Conservation (phyloP, 1,140 invertebrate genomes). For the Neodiprion lecontei region DNA sequence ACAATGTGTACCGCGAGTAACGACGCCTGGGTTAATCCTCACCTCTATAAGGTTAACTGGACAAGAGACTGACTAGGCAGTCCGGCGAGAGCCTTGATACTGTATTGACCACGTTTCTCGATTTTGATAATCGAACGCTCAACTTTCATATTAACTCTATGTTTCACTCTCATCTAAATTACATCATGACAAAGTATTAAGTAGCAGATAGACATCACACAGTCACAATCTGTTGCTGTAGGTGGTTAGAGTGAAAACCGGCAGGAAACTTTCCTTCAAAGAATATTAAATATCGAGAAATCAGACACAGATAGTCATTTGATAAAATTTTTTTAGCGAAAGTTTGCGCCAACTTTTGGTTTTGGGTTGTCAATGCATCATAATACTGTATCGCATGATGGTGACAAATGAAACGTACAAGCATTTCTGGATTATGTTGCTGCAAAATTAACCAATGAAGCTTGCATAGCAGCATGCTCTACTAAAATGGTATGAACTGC, state of each 20-base stretch:
- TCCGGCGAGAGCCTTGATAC: too few species aligned
- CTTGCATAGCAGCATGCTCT: conserved; percentile 25
- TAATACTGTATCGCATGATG: conserved; percentile 20
- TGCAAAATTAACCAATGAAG: conserved; percentile 20
- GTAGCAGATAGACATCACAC: not conserved
- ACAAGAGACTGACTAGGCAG: too few species aligned
- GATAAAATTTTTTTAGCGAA: conserved; percentile 13
- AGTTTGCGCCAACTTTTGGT: conserved; percentile 10
- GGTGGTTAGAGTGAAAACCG: not conserved
- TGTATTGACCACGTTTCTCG: too few species aligned
- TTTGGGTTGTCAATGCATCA: conserved; percentile 31
- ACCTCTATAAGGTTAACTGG: not conserved
- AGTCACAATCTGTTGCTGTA: not conserved
- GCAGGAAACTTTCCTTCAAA: conserved; percentile 17
- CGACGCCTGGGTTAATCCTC: not conserved
- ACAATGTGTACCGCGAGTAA: conserved; percentile 15
- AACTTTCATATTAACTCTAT: too few species aligned
- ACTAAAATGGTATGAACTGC: conserved; percentile 37
- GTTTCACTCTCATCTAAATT: too few species aligned
- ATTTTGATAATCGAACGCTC: too few species aligned
- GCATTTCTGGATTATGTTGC: conserved; percentile 29
- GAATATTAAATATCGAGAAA: conserved; percentile 24
- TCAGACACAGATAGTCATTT: conserved; percentile 24
- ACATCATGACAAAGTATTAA: not conserved
- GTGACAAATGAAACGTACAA: conserved; percentile 20